phyloP scores from a whole-genome alignment of 2,888 invertebrate species.

The Eupsilia transversa region DNA sequence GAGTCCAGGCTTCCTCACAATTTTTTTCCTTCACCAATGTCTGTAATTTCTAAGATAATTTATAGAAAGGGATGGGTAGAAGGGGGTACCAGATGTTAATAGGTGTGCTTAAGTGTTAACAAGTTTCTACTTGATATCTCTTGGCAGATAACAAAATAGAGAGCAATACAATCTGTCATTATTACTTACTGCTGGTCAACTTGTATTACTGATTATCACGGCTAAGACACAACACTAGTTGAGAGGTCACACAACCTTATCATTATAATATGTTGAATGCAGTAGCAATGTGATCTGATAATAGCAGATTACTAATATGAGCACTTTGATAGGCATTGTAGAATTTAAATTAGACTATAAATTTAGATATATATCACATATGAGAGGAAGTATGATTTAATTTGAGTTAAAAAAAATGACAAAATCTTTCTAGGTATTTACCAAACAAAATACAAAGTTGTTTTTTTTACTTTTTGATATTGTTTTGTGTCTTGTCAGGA shows the following conservation, averaged over 20 bases:
- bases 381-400: not conserved
- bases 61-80: not conserved
- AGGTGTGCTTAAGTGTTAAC: not conserved
- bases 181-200: conserved; percentile 1
- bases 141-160: not conserved
- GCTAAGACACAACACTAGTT: not conserved
- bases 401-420: not conserved
- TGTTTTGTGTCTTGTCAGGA: not conserved
- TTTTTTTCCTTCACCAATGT: not conserved
- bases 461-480: not conserved
- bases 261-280: conserved; percentile 8
- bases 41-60: not conserved
- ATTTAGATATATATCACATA: not conserved
- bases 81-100: no score
- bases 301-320: conserved; percentile 13
- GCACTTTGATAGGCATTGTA: not conserved
- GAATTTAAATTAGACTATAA: not conserved
- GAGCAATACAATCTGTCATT: not conserved
- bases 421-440: not conserved
- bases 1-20: not conserved
- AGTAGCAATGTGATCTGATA: conserved; percentile 8
- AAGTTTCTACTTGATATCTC: not conserved
- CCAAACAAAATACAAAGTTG: not conserved
- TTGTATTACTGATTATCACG: not conserved
- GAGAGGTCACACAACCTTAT: not conserved